Percentiles rank a stretch among this genome's conserved stretches.
Conservation (phyloP, 2,113 vertebrate species). For the Hippocampus abdominalis region DNA sequence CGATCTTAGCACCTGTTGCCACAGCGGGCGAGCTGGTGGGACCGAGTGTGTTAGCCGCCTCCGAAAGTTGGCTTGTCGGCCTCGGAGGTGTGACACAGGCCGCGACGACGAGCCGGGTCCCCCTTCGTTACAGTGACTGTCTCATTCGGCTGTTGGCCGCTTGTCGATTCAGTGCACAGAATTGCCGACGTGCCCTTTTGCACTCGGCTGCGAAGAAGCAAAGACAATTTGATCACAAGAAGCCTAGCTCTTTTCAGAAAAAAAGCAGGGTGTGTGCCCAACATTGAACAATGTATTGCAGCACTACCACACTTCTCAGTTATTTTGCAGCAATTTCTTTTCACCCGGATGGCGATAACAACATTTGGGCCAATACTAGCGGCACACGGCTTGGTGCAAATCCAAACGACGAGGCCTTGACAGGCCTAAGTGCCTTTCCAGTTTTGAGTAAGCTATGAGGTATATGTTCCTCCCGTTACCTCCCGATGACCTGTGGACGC, state of each 20-base stretch:
- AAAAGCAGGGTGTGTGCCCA: too few relatives aligned
- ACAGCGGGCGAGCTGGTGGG: neutral
- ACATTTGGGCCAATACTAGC: neutral
- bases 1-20: too few relatives aligned
- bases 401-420: neutral
- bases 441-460: constrained; percentile 61
- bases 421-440: neutral
- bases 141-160: neutral
- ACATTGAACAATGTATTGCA: neutral
- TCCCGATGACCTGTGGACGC: constrained; percentile 71
- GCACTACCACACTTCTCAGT: neutral
- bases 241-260: neutral
- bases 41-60: too few relatives aligned
- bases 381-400: neutral
- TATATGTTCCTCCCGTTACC: constrained; percentile 49
- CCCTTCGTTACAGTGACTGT: neutral
- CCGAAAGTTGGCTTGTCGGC: neutral
- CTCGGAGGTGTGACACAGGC: neutral
- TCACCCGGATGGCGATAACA: neutral
- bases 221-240: neutral
- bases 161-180: neutral
- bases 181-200: neutral
- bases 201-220: neutral
- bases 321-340: neutral
- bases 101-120: neutral